Percentiles rank a stretch among this genome's conserved stretches.
Evolutionary conservation across 2,888 invertebrate genomes (phyloP).

Genomic region (Candidula unifasciata): DNA sequence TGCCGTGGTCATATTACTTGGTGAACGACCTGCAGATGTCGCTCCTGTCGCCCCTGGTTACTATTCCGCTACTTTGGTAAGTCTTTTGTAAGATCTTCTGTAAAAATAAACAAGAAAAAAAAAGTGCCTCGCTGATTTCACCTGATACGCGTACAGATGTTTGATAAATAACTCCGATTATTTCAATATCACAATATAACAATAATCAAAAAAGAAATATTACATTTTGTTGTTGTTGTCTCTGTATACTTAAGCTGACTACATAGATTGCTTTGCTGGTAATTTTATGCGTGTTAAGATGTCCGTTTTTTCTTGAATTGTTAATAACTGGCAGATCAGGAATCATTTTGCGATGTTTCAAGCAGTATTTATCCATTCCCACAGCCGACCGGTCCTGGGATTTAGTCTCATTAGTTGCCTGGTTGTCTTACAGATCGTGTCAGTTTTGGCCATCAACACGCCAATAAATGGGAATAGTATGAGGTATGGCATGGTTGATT

Average conservation of each 20-base stretch:
- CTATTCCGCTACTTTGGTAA: constrained; percentile 51
- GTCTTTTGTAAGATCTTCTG: too few relatives aligned
- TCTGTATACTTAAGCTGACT: too few relatives aligned
- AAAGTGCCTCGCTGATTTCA: too few relatives aligned
- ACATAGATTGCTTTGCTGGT: too few relatives aligned
- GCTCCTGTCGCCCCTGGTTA: constrained; percentile 53
- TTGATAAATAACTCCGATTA: background rate
- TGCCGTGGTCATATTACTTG: constrained; percentile 57
- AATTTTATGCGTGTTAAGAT: too few relatives aligned
- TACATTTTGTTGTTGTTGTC: too few relatives aligned
- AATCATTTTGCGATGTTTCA: background rate
- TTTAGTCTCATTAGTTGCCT: constrained; percentile 36
- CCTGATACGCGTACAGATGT: background rate
- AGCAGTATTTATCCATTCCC: background rate
- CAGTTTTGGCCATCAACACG: constrained; percentile 44
- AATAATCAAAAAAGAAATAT: too few relatives aligned
- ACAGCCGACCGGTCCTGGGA: constrained; percentile 48
- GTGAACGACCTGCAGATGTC: constrained; percentile 60
- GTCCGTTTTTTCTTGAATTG: too few relatives aligned
- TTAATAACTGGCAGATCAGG: too few relatives aligned
- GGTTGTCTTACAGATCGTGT: constrained; percentile 45
- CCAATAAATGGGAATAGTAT: constrained; percentile 51
- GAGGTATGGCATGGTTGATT: constrained; percentile 19
- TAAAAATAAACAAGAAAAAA: too few relatives aligned
- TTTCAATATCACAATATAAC: background rate